Conservation (phyloP, 2,888 invertebrate genomes). For the Drosophila anomalipes region DNA sequence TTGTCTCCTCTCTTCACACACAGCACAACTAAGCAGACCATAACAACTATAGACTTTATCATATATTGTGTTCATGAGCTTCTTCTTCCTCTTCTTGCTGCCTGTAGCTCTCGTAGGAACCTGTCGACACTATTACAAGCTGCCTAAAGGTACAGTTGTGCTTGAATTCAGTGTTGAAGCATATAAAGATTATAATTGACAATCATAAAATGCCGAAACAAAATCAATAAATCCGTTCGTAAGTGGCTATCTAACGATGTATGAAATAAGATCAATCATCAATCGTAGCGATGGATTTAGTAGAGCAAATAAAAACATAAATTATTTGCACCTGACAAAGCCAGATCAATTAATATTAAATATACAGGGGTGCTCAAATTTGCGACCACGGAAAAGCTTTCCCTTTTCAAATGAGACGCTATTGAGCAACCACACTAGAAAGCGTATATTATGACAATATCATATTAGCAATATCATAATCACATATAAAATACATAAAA, state of each 20-base stretch:
- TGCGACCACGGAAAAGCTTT: no score
- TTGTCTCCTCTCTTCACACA: constrained; percentile 12
- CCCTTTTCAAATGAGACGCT: no score
- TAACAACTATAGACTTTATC: constrained; percentile 34
- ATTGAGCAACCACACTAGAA: no score
- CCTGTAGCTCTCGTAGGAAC: neutral
- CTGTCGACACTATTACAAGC: neutral
- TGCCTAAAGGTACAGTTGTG: constrained; percentile 23
- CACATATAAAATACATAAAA: neutral
- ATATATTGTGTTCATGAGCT: constrained; percentile 15
- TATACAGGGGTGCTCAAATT: neutral
- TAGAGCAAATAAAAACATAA: neutral
- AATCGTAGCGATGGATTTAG: neutral
- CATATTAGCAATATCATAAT: neutral
- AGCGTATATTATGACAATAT: no score
- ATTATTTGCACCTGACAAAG: neutral
- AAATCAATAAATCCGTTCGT: neutral
- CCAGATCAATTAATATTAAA: neutral
- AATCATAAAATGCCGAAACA: neutral
- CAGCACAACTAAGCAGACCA: constrained; percentile 21
- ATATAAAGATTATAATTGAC: neutral
- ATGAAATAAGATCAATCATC: neutral
- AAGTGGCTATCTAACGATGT: neutral
- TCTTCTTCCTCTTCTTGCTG: neutral
- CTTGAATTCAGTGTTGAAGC: neutral